phyloP scores from a whole-genome alignment of 1,140 invertebrate species.

The Solenopsis invicta region DNA sequence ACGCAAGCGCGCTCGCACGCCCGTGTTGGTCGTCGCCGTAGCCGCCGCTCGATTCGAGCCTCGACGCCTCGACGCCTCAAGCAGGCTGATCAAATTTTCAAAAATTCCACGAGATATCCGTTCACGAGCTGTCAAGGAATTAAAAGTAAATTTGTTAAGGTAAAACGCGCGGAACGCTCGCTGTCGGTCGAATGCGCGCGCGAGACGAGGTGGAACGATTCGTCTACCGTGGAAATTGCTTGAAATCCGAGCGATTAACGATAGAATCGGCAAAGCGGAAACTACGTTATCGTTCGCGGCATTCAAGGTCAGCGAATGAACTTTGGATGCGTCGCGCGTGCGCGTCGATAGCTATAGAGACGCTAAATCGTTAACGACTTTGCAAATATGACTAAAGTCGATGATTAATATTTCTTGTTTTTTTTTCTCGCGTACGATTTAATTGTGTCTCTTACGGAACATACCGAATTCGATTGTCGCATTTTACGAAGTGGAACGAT shows the following conservation, averaged over 20 bases:
- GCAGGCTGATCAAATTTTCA: neutral
- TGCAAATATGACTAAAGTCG: no score
- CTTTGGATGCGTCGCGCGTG: constrained; percentile 19
- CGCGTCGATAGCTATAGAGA: no score
- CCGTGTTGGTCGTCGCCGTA: no score
- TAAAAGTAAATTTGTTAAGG: no score
- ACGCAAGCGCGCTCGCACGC: neutral
- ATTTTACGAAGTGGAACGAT: neutral
- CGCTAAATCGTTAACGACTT: no score
- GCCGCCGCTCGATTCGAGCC: neutral
- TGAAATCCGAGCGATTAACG: constrained; percentile 27
- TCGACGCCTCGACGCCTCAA: no score
- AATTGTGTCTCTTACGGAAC: no score
- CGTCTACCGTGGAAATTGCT: constrained; percentile 14
- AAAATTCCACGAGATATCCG: neutral
- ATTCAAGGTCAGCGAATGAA: constrained; percentile 24
- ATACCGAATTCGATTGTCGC: no score
- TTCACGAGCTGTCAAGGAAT: neutral
- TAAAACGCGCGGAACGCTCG: no score
- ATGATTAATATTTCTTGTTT: neutral
- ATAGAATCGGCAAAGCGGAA: constrained; percentile 22
- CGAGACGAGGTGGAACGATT: neutral
- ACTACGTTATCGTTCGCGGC: neutral
- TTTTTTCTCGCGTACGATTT: neutral
- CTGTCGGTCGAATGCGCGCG: neutral